Evolutionary conservation across 2,797 vertebrate genomes (phyloP).

Genomic region (Catamblyrhynchus diadema): DNA sequence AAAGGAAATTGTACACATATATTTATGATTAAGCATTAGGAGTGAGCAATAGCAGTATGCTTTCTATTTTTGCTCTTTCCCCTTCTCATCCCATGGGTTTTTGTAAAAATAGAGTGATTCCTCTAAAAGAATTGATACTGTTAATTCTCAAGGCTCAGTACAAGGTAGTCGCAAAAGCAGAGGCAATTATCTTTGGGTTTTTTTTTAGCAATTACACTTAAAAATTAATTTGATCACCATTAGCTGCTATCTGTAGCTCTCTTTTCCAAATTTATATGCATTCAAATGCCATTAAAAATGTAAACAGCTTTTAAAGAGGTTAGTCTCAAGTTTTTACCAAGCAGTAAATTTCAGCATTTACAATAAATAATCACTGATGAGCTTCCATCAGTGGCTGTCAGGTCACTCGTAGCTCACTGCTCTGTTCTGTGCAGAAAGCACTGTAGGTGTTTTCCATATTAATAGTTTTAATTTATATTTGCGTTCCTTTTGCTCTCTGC

Average conservation of each 20-base stretch:
- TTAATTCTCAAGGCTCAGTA: neutral
- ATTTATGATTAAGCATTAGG: conserved; percentile 30
- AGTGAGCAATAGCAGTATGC: neutral
- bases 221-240: neutral
- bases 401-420: neutral
- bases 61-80: neutral
- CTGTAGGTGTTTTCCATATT: neutral
- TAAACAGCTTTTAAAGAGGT: neutral
- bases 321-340: neutral
- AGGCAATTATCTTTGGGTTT: neutral
- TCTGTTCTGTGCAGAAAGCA: neutral
- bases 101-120: neutral
- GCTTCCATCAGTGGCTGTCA: neutral
- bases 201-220: neutral
- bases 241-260: neutral
- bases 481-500: neutral
- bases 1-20: neutral
- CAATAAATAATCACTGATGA: neutral
- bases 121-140: neutral
- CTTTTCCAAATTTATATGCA: neutral
- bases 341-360: neutral
- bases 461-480: neutral
- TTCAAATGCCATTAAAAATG: neutral
- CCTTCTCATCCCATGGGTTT: neutral
- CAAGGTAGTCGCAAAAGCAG: neutral